These are phyloP conservation scores for Adineta ricciae DNA, from an alignment of 2,888 invertebrate genomes.

Conservation along the genomic window DNA sequence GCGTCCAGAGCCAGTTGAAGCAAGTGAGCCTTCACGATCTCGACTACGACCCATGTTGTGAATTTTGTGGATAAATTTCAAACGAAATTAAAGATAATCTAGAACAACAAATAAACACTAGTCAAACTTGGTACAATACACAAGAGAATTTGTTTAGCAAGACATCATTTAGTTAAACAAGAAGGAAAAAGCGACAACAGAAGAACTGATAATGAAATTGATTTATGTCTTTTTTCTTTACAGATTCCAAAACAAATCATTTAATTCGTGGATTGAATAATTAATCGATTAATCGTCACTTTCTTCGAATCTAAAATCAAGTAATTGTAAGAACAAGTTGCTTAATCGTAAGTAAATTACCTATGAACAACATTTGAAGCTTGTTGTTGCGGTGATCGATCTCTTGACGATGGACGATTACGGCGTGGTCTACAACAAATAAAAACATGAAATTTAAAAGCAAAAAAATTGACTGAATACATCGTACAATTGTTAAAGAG, in stretches of 20 bases:
- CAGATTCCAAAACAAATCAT: neutral
- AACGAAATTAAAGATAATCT: neutral
- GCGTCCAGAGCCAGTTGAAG: neutral
- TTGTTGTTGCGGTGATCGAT: slow-evolving; percentile 5
- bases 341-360: neutral
- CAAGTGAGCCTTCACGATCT: neutral
- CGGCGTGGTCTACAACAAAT: neutral
- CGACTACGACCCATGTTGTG: neutral
- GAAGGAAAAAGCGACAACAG: neutral
- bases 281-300: neutral
- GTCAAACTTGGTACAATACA: slow-evolving; percentile 9
- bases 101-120: slow-evolving; percentile 2
- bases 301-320: neutral
- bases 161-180: slow-evolving; percentile 5
- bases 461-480: neutral
- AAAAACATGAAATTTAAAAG: neutral
- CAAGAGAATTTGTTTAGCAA: neutral
- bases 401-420: neutral
- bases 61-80: neutral
- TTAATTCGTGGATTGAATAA: neutral
- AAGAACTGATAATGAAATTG: neutral
- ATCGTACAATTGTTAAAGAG: no score
- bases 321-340: neutral
- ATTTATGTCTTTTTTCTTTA: neutral
- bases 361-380: neutral